Base-by-base conservation (phyloP, 37 sponge, comb jelly and placozoan genomes). In the Cliona cf. orientalis region DNA sequence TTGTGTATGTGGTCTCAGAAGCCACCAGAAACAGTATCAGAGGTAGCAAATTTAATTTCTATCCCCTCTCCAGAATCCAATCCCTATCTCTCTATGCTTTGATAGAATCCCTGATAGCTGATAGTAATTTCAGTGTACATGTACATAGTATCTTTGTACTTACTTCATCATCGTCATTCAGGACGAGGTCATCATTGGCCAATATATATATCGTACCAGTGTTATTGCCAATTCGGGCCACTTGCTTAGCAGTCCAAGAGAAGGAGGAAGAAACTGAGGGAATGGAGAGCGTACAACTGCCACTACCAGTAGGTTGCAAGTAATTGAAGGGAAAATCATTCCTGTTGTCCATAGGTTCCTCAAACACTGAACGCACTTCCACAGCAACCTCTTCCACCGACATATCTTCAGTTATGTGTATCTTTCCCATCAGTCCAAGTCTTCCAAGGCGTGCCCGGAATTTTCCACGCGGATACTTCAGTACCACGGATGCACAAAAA, bases 381-480 rank as follows among this genome's bases (percentile, higher is more conserved):
- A 19, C 38, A 36, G 28, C 39, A 3, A 66, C 79, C 14, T 78
- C 79, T 45, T 49, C 17, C 33, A 66, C 68, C 2, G 68, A 49
- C 79, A 78, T 78, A 28, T 23, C 40, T n/a, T 41, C 38, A 2
- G 5, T 76, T 28, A 76, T 26, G 11, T 43, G 61, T n/a, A 76
- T 60, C 43, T 76, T 76, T 38, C 76, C 76, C 1, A 76, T 60
- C 29, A 59, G 31, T 5, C 76, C 76, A 76, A 40, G 28, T 55
- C 14, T 28, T 28, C 55, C 79, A 46, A 66, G 38, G 37, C 36
- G 28, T 5, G 36, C 25, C 12, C 68, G 49, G 33, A 12, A 66
- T n/a, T 78, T 78, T 43, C 79, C 79, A 31, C 79, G 46, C 28
- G 79, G 79, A 45, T 78, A 78, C n/a, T n/a, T n/a, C n/a, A n/a